Evolutionary conservation across 2,888 invertebrate species (phyloP).

Genomic region (Dicyrtoma fusca): DNA sequence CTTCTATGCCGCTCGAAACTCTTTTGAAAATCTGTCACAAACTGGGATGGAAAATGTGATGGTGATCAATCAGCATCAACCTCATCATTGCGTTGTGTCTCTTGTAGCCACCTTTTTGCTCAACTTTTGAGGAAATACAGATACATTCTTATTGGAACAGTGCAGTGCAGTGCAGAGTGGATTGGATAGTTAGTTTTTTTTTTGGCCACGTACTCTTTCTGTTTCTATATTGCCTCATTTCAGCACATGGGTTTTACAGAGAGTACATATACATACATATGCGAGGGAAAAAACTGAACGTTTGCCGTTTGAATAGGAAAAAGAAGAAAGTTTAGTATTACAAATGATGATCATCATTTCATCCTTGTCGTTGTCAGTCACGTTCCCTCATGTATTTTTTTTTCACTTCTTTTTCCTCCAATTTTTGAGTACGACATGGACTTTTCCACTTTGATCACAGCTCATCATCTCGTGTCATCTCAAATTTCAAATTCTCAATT

Average conservation of each 20-base stretch:
- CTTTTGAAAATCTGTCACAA: conserved; percentile 2
- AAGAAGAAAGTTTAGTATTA: conserved; percentile 14
- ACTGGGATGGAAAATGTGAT: not conserved
- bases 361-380: conserved; percentile 9
- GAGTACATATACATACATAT: no score
- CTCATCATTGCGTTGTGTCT: no score
- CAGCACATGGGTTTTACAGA: not conserved
- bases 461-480: conserved; percentile 9
- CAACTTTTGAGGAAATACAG: no score
- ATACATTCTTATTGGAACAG: no score
- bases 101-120: no score
- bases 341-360: conserved; percentile 15
- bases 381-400: not conserved
- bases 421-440: not conserved
- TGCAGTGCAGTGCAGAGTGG: not conserved
- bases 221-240: not conserved
- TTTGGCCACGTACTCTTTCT: no score
- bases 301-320: not conserved
- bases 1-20: no score
- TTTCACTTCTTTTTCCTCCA: not conserved
- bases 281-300: no score
- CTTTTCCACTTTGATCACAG: conserved; percentile 6
- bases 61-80: conserved; percentile 5
- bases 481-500: conserved; percentile 3
- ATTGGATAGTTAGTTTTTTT: not conserved